Conservation (phyloP, 2,797 vertebrate species). For the Acrossocheilus wenchowensis region DNA sequence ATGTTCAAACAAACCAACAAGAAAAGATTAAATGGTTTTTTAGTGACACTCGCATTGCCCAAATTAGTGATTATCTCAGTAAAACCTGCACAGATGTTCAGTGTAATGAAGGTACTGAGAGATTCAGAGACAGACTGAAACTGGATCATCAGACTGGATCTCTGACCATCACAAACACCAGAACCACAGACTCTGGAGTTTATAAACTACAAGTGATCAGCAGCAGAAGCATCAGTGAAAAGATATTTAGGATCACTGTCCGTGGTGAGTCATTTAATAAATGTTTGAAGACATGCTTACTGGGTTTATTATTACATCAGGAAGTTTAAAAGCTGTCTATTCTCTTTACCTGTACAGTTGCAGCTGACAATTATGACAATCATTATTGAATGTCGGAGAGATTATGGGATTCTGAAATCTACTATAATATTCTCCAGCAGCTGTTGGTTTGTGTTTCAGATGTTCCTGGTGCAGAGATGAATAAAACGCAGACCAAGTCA, state of each 20-base stretch:
- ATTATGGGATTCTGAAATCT: neutral
- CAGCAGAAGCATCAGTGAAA: neutral
- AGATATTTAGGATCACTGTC: neutral
- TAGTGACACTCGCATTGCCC: neutral
- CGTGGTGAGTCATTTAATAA: neutral
- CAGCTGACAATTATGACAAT: neutral
- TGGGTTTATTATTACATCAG: neutral
- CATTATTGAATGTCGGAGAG: neutral
- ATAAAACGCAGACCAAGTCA: too few relatives aligned
- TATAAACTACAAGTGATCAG: neutral
- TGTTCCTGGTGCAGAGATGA: too few relatives aligned
- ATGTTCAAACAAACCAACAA: neutral
- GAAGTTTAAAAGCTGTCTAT: neutral
- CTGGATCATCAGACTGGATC: slow-evolving; percentile 11
- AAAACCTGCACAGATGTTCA: neutral
- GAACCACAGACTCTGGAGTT: neutral
- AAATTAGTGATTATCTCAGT: accelerated
- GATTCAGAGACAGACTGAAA: neutral
- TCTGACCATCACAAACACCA: neutral
- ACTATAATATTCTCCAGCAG: neutral
- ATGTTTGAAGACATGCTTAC: neutral
- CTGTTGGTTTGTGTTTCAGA: too few relatives aligned
- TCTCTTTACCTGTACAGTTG: neutral
- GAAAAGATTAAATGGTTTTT: neutral
- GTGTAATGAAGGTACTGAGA: neutral